A percentile compares a stretch with the other conserved stretches of the same genome.
Conservation (phyloP, 2,113 vertebrate species). For the Oryzias curvinotus region DNA sequence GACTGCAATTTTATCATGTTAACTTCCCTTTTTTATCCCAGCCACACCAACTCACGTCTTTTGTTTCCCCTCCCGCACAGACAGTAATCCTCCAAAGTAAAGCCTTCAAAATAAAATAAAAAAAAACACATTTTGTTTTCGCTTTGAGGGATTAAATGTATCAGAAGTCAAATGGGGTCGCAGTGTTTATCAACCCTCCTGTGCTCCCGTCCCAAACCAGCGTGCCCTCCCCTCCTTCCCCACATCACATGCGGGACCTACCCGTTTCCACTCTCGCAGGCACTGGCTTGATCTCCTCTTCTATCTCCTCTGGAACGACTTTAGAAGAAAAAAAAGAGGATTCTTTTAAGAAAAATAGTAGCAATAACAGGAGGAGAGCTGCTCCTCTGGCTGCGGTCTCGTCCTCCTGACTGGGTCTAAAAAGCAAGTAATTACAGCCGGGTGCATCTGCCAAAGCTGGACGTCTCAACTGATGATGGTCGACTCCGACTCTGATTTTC, state of each 20-base stretch:
- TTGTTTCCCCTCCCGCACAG: constrained; percentile 7
- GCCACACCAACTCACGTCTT: constrained; percentile 8
- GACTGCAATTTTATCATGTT: too few species aligned
- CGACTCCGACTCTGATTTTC: constrained; percentile 36
- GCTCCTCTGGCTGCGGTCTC: neutral
- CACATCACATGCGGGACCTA: constrained; percentile 36
- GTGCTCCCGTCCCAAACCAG: constrained; percentile 24
- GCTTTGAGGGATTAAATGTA: neutral
- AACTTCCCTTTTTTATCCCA: constrained; percentile 2
- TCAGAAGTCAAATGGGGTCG: constrained; percentile 2
- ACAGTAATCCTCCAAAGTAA: constrained; percentile 20
- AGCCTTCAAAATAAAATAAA: neutral
- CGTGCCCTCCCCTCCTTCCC: neutral
- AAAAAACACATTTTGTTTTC: neutral
- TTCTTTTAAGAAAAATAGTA: constrained; percentile 24
- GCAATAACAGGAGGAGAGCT: constrained; percentile 27
- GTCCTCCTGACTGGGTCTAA: constrained; percentile 24
- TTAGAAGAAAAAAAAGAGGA: neutral
- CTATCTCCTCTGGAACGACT: constrained; percentile 17
- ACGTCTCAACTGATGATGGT: constrained; percentile 52
- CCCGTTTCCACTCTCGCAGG: constrained; percentile 36
- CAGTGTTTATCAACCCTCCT: neutral
- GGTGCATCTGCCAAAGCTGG: constrained; percentile 47
- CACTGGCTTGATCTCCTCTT: constrained; percentile 42
- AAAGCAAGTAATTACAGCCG: constrained; percentile 36